Evolutionary conservation across 92 coral and sea anemone genomes (phyloP), one percentile per base, ranked within the genome.

Genomic region (Palythoa grandis): DNA sequence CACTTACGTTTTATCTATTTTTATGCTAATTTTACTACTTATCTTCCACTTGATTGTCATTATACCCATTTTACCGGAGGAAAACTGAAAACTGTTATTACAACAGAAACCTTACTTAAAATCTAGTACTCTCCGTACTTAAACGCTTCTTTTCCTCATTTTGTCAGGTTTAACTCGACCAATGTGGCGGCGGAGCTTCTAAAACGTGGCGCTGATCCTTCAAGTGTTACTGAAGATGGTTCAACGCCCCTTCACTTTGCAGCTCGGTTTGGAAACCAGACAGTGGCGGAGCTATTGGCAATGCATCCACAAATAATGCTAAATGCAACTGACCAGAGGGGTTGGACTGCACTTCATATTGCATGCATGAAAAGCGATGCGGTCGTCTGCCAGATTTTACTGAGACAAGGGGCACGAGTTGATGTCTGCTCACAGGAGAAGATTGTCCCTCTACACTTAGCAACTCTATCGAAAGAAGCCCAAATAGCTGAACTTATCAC

Each of bases 181-280:
- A 90, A 68, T n/a, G 85, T 86, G 50, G 85, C 76, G 3, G 47
- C 24, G 10, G 74, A 88, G 20, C 76, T 90, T 10, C 52, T 90
- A 67, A 84, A 77, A 9, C 71, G 83, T 68, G 92, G 92, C 2
- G 88, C 92, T 5, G 76, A 75, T 19, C 88, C 79, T 15, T 50
- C 77, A 48, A 76, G 78, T n/a, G 76, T 65, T 9, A 57, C 85
- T 61, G 75, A 82, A 22, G 77, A 82, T 7, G 92, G 93, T 4
- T 77, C 77, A 4, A 91, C 93, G 0, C 82, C 91, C 19, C 75
- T 91, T n/a, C 91, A 91, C 72, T 82, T 83, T 20, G 91, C 93
- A 68, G 93, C 91, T 7, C 74, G 86, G 40, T 87, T 88, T 68
- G 88, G 93, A 16, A 83, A 87, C 72, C 86, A 80, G 63, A 83